These are phyloP conservation scores for Ericerus pela DNA, from an alignment of 1,140 invertebrate genomes.

Conservation along the genomic window DNA sequence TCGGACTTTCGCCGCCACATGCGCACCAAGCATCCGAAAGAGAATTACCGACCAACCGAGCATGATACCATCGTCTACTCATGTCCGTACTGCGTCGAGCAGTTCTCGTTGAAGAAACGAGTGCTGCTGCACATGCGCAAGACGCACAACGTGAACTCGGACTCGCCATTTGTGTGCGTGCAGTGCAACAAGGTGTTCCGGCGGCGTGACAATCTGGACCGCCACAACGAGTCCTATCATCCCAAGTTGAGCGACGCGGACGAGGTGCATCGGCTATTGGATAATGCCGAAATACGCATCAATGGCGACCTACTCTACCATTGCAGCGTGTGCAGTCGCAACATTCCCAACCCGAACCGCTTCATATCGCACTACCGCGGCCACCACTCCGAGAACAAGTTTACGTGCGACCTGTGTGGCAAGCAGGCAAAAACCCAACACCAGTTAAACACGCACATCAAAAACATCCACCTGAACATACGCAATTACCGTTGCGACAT, in stretches of 20 bases:
- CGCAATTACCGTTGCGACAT: slow-evolving; percentile 45
- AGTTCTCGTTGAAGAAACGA: slow-evolving; percentile 6
- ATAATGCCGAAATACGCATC: not conserved
- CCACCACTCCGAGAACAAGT: slow-evolving; percentile 46
- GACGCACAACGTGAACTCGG: not conserved
- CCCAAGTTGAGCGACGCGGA: not conserved
- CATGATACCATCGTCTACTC: slow-evolving; percentile 5
- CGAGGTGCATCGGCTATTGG: not conserved
- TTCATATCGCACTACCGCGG: slow-evolving; percentile 16
- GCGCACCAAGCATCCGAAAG: slow-evolving; percentile 4
- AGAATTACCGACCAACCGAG: not conserved
- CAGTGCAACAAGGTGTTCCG: slow-evolving; percentile 8
- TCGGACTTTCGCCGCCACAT: not conserved
- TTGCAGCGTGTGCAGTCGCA: not conserved
- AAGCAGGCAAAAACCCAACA: slow-evolving; percentile 50
- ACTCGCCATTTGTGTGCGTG: slow-evolving; percentile 1
- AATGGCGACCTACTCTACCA: not conserved
- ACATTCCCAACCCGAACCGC: not conserved
- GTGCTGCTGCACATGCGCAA: slow-evolving; percentile 1
- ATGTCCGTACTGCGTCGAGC: not conserved
- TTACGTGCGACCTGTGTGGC: slow-evolving; percentile 54
- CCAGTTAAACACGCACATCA: slow-evolving; percentile 42
- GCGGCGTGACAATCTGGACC: not conserved
- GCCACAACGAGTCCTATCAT: slow-evolving; percentile 4
- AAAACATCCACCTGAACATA: slow-evolving; percentile 41